Evolutionary conservation across 2,113 vertebrate genomes (phyloP).

Genomic region (Raja brachyura): DNA sequence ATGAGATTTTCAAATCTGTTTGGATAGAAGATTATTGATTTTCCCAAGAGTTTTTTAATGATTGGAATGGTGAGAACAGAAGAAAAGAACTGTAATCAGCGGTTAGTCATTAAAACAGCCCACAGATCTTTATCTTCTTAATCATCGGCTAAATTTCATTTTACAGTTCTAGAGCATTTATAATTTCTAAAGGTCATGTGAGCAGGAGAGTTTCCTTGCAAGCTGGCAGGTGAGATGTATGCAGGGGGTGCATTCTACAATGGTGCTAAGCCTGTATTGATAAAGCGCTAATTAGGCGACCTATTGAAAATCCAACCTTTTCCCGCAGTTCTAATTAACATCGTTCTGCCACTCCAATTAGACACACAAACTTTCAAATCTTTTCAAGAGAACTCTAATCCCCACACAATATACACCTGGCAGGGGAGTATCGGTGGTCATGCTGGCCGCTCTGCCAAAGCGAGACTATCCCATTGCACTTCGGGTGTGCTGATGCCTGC

Average conservation of each 20-base stretch:
- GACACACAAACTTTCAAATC: background rate
- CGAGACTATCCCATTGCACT: too few species aligned
- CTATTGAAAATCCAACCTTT: background rate
- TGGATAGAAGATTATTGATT: background rate
- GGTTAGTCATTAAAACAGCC: background rate
- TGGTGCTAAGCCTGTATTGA: background rate
- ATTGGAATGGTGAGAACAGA: background rate
- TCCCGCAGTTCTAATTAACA: background rate
- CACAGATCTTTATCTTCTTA: background rate
- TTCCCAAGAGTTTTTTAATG: background rate
- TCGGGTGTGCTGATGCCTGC: too few species aligned
- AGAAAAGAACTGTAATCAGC: background rate
- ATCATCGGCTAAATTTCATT: background rate
- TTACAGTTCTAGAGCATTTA: background rate
- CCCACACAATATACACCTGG: background rate
- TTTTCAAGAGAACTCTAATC: background rate
- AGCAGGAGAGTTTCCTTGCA: background rate
- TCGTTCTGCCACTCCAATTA: background rate
- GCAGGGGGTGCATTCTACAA: background rate
- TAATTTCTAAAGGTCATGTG: background rate
- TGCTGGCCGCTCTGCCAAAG: too few species aligned
- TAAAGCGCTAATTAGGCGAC: background rate
- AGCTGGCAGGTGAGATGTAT: background rate
- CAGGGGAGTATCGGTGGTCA: too few species aligned
- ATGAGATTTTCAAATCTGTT: background rate